A percentile compares a stretch with the other conserved stretches of the same genome.
Evolutionary conservation across 2,797 vertebrate genomes (phyloP).

Genomic region (Typhlichthys eigenmanni): DNA sequence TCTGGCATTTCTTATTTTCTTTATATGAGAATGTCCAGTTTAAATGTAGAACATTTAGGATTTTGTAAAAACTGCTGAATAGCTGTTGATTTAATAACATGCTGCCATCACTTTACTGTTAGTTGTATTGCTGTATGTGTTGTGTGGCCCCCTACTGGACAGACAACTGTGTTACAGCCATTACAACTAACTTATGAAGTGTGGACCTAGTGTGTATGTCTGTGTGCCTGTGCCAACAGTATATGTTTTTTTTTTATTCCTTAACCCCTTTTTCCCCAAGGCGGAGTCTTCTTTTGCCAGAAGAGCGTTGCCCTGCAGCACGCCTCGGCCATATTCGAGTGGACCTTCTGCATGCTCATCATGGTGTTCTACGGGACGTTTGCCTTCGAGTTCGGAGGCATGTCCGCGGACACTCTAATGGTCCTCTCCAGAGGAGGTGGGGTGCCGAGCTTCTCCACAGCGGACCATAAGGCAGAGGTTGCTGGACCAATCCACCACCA

Average conservation of each 20-base stretch:
- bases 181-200: not conserved
- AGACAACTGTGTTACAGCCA: not conserved
- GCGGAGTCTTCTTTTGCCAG: constrained; percentile 82
- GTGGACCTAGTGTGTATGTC: not conserved
- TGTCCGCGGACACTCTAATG: constrained; percentile 79
- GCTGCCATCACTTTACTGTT: no score
- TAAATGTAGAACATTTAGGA: no score
- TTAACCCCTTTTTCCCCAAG: constrained; percentile 71
- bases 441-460: constrained; percentile 30
- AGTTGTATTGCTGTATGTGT: not conserved
- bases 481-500: constrained; percentile 40
- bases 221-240: not conserved
- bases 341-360: constrained; percentile 81
- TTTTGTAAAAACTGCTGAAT: no score
- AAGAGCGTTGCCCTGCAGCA: constrained; percentile 82
- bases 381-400: constrained; percentile 77
- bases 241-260: constrained; percentile 27
- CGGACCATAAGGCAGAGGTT: constrained; percentile 55
- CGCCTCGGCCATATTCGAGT: constrained; percentile 82
- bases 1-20: no score
- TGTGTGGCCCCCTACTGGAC: constrained; percentile 44
- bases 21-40: no score
- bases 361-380: constrained; percentile 84
- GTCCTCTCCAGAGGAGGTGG: constrained; percentile 71
- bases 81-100: no score